A percentile compares a stretch with the other conserved stretches of the same genome.
These are phyloP conservation scores for Artibeus lituratus DNA, from an alignment of 2,797 vertebrate species.

Conservation along the genomic window DNA sequence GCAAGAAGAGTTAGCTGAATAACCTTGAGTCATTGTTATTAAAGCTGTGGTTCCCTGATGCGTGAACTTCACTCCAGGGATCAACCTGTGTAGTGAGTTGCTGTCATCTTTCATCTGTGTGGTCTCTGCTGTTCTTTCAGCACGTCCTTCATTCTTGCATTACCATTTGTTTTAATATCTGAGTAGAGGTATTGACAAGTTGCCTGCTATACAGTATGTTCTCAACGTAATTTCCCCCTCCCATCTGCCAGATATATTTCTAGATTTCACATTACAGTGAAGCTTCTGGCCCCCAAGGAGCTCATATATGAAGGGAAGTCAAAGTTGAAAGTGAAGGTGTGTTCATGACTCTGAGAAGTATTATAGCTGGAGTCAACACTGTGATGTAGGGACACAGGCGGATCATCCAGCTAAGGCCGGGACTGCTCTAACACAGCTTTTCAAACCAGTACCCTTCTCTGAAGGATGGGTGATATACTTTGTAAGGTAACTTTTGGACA, in stretches of 20 bases:
- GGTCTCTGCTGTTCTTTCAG: not conserved
- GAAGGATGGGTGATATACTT: not conserved
- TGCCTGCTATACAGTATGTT: not conserved
- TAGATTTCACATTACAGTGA: not conserved
- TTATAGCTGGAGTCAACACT: not conserved
- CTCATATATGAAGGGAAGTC: not conserved
- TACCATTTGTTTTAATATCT: not conserved
- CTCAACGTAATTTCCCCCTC: not conserved
- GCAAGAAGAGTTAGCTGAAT: not conserved
- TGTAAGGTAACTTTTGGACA: not conserved
- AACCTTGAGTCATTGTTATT: not conserved
- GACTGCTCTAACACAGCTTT: not conserved
- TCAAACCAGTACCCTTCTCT: not conserved
- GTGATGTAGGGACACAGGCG: not conserved
- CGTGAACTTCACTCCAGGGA: not conserved
- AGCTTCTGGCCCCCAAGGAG: not conserved
- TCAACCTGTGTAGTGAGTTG: fast-evolving
- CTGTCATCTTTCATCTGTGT: not conserved
- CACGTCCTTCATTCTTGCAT: not conserved
- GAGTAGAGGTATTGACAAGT: not conserved
- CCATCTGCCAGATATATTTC: not conserved
- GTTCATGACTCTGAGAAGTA: not conserved
- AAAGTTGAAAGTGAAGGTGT: not conserved
- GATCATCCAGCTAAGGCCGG: not conserved
- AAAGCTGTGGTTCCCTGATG: not conserved